Evolutionary conservation across 2,797 vertebrate species (phyloP).

Genomic region (Sebastes hubbsi): DNA sequence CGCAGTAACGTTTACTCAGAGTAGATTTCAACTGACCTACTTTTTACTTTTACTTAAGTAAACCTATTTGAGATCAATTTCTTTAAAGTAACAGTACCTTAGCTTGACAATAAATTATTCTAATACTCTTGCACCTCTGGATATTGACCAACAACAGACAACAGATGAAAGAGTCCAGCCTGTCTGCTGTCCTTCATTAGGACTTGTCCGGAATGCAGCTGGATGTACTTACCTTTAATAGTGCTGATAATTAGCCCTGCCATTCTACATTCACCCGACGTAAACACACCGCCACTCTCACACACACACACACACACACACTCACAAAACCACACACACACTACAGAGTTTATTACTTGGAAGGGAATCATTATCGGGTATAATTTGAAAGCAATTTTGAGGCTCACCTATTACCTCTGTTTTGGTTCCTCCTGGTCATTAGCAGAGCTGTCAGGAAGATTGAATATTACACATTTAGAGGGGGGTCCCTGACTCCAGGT

Average conservation of each 20-base stretch:
- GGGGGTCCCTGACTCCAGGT: conserved; percentile 80
- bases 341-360: conserved; percentile 77
- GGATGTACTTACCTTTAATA: conserved; percentile 87
- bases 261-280: conserved; percentile 76
- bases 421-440: conserved; percentile 88
- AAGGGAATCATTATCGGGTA: conserved; percentile 83
- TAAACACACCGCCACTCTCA: conserved; percentile 78
- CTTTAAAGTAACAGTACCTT: background rate
- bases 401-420: conserved; percentile 86
- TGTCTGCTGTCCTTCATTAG: conserved; percentile 81
- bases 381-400: conserved; percentile 88
- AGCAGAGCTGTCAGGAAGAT: conserved; percentile 86
- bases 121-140: conserved; percentile 1
- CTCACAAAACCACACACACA: conserved; percentile 19
- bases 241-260: conserved; percentile 84
- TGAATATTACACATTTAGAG: conserved; percentile 84
- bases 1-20: background rate
- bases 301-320: conserved; percentile 32
- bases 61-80: too few species aligned
- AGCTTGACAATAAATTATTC: background rate
- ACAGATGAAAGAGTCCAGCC: conserved; percentile 81
- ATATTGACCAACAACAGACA: conserved; percentile 73
- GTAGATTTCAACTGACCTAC: background rate
- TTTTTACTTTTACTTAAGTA: background rate
- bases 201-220: conserved; percentile 80